phyloP scores from a whole-genome alignment of 1,140 invertebrate species.

The Sycophila sp. region DNA sequence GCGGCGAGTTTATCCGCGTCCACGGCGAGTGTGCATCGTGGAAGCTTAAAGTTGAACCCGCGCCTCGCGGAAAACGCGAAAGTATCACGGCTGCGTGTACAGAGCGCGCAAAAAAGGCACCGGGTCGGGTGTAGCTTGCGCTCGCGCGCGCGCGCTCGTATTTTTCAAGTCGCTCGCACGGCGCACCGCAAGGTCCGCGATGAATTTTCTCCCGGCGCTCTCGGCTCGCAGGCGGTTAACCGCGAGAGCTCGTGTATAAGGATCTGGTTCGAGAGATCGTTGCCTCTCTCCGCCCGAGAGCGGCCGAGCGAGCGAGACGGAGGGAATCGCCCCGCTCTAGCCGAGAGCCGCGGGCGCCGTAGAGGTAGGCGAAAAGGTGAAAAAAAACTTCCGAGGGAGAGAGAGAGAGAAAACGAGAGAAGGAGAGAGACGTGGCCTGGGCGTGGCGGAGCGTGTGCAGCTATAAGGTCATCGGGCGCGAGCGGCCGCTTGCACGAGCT shows the following conservation, averaged over 20 bases:
- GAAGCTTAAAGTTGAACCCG: no score
- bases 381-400: background rate
- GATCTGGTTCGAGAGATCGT: conserved; percentile 40
- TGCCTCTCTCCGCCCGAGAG: background rate
- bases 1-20: no score
- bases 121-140: no score
- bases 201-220: conserved; percentile 18
- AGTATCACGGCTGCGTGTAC: no score
- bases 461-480: conserved; percentile 24
- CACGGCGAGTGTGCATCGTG: no score
- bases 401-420: background rate
- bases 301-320: background rate
- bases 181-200: conserved; percentile 12
- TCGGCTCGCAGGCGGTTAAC: conserved; percentile 15
- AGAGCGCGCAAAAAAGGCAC: no score
- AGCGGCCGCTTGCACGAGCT: background rate
- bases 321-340: no score
- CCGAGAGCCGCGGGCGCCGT: background rate
- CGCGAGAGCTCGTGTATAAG: conserved; percentile 30
- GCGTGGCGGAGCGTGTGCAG: conserved; percentile 22
- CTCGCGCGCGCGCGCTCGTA: background rate
- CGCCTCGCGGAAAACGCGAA: no score
- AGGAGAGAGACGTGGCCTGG: background rate
- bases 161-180: background rate
- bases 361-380: background rate